These are phyloP conservation scores for Oxygymnocypris stewartii DNA, from an alignment of 2,113 vertebrate genomes.

Conservation along the genomic window DNA sequence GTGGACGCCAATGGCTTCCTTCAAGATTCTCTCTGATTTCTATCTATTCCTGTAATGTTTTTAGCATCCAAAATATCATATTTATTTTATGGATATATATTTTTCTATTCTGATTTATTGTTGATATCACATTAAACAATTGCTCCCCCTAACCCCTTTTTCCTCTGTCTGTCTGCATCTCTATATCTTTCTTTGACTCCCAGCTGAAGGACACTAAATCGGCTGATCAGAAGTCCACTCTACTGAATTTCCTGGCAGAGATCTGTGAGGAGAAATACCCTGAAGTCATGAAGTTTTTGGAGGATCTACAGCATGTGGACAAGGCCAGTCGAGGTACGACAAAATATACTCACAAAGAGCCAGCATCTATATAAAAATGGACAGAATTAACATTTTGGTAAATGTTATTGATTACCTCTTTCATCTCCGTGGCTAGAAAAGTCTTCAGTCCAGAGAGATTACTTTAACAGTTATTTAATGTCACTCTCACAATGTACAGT, in stretches of 20 bases:
- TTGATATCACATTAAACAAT: constrained; percentile 9
- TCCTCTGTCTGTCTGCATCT: neutral
- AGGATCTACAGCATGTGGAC: constrained; percentile 90
- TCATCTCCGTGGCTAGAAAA: neutral
- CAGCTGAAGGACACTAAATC: constrained; percentile 96
- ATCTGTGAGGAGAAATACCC: constrained; percentile 89
- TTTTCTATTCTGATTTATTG: constrained; percentile 13
- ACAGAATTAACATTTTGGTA: neutral
- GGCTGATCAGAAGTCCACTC: constrained; percentile 88
- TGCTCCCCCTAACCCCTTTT: neutral
- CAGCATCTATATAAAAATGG: neutral
- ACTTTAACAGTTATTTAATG: neutral
- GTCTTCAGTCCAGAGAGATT: neutral
- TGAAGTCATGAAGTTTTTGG: constrained; percentile 84
- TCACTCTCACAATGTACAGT: neutral
- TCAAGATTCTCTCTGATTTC: constrained; percentile 24
- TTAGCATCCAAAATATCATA: neutral
- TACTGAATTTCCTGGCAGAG: constrained; percentile 92
- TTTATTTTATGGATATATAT: neutral
- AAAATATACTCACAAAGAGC: neutral
- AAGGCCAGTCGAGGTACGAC: constrained; percentile 89
- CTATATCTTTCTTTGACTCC: constrained; percentile 24
- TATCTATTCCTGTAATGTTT: neutral
- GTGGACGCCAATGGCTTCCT: constrained; percentile 41
- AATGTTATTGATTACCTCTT: neutral